Percentiles rank a stretch among this genome's conserved stretches.
Evolutionary conservation across 1,140 invertebrate species (phyloP).

Genomic region (Nasonia giraulti): DNA sequence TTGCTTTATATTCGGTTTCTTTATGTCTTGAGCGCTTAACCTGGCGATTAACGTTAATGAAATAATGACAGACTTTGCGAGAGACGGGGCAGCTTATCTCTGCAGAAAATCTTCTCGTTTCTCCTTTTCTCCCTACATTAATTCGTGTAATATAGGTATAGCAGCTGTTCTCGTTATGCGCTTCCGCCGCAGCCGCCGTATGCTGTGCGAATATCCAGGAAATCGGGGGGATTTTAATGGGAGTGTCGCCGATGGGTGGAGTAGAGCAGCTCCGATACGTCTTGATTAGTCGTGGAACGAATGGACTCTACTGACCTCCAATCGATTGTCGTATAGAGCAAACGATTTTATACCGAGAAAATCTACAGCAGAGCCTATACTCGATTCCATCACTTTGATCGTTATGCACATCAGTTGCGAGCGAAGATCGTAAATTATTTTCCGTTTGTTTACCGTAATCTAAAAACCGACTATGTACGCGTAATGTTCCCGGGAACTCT

Average conservation of each 20-base stretch:
- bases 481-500: not conserved
- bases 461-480: not conserved
- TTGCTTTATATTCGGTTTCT: not conserved
- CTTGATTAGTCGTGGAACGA: too few species aligned
- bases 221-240: too few species aligned
- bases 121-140: too few species aligned
- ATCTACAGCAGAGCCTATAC: too few species aligned
- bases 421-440: constrained; percentile 29
- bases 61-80: constrained; percentile 53
- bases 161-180: too few species aligned
- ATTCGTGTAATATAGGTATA: not conserved
- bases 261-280: too few species aligned
- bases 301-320: too few species aligned
- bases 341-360: too few species aligned
- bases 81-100: constrained; percentile 13
- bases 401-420: not conserved
- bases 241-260: too few species aligned
- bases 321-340: too few species aligned
- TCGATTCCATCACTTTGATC: not conserved
- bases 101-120: too few species aligned
- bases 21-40: constrained; percentile 19
- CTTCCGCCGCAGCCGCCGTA: constrained; percentile 15
- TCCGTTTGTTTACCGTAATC: constrained; percentile 21
- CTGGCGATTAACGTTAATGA: constrained; percentile 55
- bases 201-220: too few species aligned